Conservation (phyloP, 2,797 vertebrate genomes). For the Coccyzus lansbergi region DNA sequence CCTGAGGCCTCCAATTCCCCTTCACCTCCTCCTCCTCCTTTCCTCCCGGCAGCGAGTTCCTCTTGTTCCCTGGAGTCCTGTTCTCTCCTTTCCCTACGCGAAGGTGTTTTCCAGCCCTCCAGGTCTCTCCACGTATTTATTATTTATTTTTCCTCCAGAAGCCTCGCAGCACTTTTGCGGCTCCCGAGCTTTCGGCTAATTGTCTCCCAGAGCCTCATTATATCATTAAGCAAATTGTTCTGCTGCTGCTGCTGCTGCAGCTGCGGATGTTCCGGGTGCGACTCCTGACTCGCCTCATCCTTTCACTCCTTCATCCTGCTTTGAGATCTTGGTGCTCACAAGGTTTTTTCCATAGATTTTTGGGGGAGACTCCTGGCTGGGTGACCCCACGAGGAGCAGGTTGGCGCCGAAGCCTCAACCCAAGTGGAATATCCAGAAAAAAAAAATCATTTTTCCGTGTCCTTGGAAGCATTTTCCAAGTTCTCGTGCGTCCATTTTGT, state of each 20-base stretch:
- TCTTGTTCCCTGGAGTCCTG: neutral
- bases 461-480: accelerated
- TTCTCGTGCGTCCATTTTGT: accelerated
- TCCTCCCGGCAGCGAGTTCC: neutral
- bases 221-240: neutral
- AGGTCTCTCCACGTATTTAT: accelerated
- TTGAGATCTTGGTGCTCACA: accelerated
- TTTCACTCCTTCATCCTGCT: neutral
- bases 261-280: neutral
- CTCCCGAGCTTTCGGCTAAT: neutral
- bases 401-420: accelerated
- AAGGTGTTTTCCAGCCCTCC: neutral
- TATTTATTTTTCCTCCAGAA: neutral
- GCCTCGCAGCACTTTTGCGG: neutral
- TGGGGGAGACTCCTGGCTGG: too few relatives aligned
- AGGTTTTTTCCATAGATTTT: neutral
- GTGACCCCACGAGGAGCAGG: accelerated
- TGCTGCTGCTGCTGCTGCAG: neutral
- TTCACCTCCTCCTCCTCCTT: accelerated
- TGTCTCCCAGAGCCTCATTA: neutral
- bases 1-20: too few relatives aligned
- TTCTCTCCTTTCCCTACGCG: neutral
- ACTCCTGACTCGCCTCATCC: neutral
- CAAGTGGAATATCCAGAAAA: too few relatives aligned
- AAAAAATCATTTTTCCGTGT: accelerated